Percentiles rank a stretch among this genome's conserved stretches.
Evolutionary conservation across 2,113 vertebrate species (phyloP).

Genomic region (Rhinopomastus cyanomelas): DNA sequence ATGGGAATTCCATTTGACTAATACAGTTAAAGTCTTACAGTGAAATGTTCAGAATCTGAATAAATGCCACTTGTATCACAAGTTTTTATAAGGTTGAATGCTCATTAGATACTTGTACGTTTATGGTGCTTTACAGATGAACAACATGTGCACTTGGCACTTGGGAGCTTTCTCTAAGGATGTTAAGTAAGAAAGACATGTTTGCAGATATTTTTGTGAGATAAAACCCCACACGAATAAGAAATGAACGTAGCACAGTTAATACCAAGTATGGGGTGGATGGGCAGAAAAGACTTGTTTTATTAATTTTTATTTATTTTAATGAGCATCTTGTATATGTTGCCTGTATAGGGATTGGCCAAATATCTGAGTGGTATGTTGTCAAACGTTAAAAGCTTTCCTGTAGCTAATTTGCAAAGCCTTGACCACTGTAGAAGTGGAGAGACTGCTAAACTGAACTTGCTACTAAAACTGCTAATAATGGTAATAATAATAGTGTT

Average conservation of each 20-base stretch:
- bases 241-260: not conserved
- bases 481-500: not conserved
- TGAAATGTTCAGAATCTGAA: not conserved
- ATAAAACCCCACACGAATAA: not conserved
- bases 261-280: not conserved
- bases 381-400: constrained; percentile 1
- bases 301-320: constrained; percentile 18
- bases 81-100: not conserved
- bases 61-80: not conserved
- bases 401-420: constrained; percentile 20
- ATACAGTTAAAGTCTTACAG: not conserved
- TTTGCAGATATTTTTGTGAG: not conserved
- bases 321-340: not conserved
- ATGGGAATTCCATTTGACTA: not conserved
- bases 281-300: not conserved
- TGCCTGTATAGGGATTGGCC: constrained; percentile 25
- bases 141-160: not conserved
- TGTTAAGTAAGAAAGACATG: not conserved
- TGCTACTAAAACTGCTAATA: constrained; percentile 38
- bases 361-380: constrained; percentile 39
- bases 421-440: not conserved
- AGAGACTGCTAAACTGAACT: constrained; percentile 22
- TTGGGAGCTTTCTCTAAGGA: not conserved
- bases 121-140: not conserved
- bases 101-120: not conserved